Evolutionary conservation across 2,113 vertebrate genomes (phyloP).

Genomic region (Tychaedon coryphoeus): DNA sequence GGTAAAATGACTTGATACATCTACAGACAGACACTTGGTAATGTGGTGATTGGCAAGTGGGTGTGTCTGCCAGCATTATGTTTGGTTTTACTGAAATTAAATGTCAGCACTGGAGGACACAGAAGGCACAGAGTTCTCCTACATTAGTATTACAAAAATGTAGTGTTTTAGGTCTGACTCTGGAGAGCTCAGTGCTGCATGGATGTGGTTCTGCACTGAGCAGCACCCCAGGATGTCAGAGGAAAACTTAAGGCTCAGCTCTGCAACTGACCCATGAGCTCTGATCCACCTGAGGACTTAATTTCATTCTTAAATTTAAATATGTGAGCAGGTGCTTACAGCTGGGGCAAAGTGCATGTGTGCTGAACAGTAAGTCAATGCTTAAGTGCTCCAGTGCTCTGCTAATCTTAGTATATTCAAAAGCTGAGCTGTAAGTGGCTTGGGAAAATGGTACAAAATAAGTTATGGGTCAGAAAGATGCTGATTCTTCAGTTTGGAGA

Average conservation of each 20-base stretch:
- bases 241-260: background rate
- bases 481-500: background rate
- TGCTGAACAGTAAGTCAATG: background rate
- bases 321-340: background rate
- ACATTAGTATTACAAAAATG: background rate
- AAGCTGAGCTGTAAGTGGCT: background rate
- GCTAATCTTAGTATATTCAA: background rate
- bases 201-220: accelerated
- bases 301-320: background rate
- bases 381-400: background rate
- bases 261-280: background rate
- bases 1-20: background rate
- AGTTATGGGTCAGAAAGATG: background rate
- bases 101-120: background rate
- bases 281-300: background rate
- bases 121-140: background rate
- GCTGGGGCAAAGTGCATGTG: background rate
- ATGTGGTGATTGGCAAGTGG: accelerated
- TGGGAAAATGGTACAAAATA: background rate
- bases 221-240: background rate
- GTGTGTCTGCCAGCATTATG: background rate
- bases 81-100: background rate
- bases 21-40: background rate
- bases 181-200: background rate
- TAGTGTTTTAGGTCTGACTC: background rate